Conservation (phyloP, 2,797 vertebrate genomes). For the Darevskia mixta region DNA sequence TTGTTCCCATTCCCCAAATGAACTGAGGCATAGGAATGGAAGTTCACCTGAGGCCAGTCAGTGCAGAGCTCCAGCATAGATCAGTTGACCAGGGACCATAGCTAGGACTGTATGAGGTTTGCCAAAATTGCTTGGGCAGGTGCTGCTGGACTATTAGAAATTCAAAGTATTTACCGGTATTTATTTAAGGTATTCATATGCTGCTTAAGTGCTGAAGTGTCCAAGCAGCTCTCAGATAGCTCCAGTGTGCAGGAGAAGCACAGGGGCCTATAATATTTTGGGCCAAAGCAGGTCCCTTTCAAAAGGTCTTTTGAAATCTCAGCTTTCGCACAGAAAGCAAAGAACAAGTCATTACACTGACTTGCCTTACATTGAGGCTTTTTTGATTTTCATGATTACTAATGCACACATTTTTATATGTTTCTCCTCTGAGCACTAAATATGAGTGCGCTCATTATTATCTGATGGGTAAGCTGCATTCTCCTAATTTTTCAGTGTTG, state of each 20-base stretch:
- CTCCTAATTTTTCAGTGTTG: not conserved
- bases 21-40: not conserved
- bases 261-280: not conserved
- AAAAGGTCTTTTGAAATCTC: not conserved
- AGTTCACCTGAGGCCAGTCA: not conserved
- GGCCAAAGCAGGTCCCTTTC: not conserved
- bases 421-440: not conserved
- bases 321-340: not conserved
- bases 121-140: not conserved
- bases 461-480: not conserved
- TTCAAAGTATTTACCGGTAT: no score
- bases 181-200: no score
- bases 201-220: no score
- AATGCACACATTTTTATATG: not conserved
- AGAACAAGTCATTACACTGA: not conserved
- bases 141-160: no score
- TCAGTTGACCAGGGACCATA: no score
- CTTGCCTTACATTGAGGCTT: not conserved
- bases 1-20: not conserved
- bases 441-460: not conserved
- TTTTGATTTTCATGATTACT: not conserved
- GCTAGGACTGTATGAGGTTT: no score
- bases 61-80: no score
- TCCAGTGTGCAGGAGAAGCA: not conserved
- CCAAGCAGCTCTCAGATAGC: no score